phyloP scores from a whole-genome alignment of 2,888 invertebrate genomes.

The Drosophila differens region DNA sequence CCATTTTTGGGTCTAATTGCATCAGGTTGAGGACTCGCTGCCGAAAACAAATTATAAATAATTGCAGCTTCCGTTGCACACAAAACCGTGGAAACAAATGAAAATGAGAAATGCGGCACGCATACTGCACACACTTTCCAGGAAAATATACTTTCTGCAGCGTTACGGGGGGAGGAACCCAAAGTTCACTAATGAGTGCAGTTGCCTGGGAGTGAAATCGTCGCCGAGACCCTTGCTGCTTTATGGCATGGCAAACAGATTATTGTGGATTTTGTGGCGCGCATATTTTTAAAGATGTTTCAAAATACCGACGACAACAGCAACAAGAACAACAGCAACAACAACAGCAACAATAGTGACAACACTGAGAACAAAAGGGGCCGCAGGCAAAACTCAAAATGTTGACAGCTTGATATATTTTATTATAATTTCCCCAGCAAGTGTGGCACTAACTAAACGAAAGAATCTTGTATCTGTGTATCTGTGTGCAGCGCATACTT shows the following conservation, averaged over 20 bases:
- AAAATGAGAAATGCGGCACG: conserved; percentile 66
- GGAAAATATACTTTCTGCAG: conserved; percentile 45
- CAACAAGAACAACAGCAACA: conserved; percentile 30
- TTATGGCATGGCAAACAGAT: conserved; percentile 70
- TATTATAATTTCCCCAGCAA: conserved; percentile 73
- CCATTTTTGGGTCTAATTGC: conserved; percentile 66
- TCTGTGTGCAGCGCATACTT: conserved; percentile 30
- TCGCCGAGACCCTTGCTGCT: conserved; percentile 36
- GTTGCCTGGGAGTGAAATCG: conserved; percentile 26
- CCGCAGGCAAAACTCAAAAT: conserved; percentile 68
- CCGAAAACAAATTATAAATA: conserved; percentile 74
- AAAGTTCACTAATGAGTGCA: conserved; percentile 71
- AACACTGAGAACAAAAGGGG: conserved; percentile 66
- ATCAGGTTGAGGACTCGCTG: conserved; percentile 35
- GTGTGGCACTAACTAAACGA: conserved; percentile 40
- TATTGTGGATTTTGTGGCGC: conserved; percentile 78
- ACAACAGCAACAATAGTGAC: conserved; percentile 37
- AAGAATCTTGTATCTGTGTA: conserved; percentile 43
- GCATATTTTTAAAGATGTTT: conserved; percentile 74
- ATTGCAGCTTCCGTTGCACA: conserved; percentile 73
- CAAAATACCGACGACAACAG: conserved; percentile 72
- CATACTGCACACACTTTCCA: conserved; percentile 63
- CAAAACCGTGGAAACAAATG: conserved; percentile 35
- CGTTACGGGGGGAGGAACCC: conserved; percentile 11
- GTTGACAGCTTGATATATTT: conserved; percentile 81